Evolutionary conservation across 2,888 invertebrate species (phyloP).

Genomic region (Cistogaster globosa): DNA sequence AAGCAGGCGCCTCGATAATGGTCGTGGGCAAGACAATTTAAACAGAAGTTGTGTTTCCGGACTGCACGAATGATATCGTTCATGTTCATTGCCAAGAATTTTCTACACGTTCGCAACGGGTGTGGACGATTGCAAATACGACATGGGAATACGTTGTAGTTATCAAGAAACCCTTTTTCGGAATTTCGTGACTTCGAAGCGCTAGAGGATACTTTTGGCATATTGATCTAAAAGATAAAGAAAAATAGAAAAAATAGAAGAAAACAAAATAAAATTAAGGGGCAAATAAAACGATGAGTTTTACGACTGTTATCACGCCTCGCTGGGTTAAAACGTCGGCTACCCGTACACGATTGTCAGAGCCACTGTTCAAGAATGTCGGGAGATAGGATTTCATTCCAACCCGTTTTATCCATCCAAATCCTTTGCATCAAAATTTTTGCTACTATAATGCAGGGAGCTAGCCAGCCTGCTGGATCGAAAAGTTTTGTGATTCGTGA

Average conservation of each 20-base stretch:
- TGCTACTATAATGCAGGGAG: conserved; percentile 58
- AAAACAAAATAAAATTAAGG: not conserved
- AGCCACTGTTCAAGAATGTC: not conserved
- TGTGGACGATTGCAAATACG: not conserved
- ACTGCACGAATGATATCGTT: not conserved
- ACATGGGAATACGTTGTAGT: not conserved
- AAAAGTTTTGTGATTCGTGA: conserved; percentile 56
- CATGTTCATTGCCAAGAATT: not conserved
- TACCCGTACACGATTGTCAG: not conserved
- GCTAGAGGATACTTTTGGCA: not conserved
- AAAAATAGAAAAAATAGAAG: not conserved
- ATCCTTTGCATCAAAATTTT: conserved; percentile 58
- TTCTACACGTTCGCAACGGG: not conserved
- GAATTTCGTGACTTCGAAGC: not conserved
- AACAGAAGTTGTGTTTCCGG: not conserved
- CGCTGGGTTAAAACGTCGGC: not conserved
- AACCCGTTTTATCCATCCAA: conserved; percentile 42
- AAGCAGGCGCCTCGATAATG: not conserved
- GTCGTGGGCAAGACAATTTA: no score
- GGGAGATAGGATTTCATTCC: conserved; percentile 37
- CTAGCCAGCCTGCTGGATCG: conserved; percentile 45
- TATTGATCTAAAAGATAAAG: not conserved
- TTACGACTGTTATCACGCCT: not conserved
- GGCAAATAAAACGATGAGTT: not conserved
- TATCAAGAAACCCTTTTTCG: not conserved